phyloP scores from a whole-genome alignment of 2,113 vertebrate genomes.

The Malurus elegans region DNA sequence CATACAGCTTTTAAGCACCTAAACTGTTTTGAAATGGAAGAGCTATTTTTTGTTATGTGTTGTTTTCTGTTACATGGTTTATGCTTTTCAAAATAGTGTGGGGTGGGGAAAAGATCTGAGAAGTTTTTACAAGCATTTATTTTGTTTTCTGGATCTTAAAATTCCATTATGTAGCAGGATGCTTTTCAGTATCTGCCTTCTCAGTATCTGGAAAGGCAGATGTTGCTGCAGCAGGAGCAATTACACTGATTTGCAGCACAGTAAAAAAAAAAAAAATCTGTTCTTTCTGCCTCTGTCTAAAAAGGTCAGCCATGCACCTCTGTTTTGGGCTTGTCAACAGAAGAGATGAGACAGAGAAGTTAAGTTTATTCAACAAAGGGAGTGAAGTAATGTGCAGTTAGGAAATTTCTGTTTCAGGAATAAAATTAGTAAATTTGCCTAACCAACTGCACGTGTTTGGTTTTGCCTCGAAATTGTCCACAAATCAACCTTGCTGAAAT shows the following conservation, averaged over 20 bases:
- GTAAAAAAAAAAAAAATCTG: background rate
- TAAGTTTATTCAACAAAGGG: background rate
- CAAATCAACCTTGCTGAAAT: background rate
- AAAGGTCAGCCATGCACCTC: background rate
- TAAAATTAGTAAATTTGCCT: background rate
- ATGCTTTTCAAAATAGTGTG: fast-evolving
- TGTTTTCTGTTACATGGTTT: background rate
- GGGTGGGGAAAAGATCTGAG: background rate
- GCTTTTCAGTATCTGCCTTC: constrained; percentile 17
- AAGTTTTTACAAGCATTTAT: background rate
- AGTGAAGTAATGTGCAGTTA: background rate
- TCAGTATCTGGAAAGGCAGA: constrained; percentile 11
- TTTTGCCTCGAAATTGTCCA: background rate
- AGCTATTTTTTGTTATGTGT: background rate
- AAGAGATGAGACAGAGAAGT: background rate
- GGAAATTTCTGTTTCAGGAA: background rate
- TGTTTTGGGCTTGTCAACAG: background rate
- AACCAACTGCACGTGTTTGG: background rate
- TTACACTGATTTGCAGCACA: background rate
- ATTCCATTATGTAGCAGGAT: background rate
- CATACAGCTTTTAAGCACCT: background rate
- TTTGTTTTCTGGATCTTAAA: background rate
- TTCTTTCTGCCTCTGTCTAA: background rate
- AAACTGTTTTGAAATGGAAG: background rate
- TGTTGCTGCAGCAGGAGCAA: constrained; percentile 5